Evolutionary conservation across 35 echinoderm and acorn worm genomes (phyloP), one percentile per base, ranked within the genome.

Genomic region (Ophioderma brevispina): DNA sequence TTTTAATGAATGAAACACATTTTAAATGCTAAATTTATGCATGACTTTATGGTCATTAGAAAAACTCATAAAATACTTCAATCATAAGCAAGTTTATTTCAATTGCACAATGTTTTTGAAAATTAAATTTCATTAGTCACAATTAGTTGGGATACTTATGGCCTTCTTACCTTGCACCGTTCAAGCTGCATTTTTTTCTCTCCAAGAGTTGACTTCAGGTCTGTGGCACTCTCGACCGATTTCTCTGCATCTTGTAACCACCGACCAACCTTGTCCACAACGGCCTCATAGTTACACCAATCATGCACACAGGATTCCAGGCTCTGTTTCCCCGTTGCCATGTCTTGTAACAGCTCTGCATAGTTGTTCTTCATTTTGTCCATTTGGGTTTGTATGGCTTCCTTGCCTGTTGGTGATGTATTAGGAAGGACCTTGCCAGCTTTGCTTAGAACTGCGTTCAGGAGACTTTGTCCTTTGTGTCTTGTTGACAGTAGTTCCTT

Each of bases 151-250:
- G n/a, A n/a, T n/a, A n/a, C n/a, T n/a, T 46, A 46, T 46, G 41
- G 17, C 41, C 41, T 46, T n/a, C 82, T 50, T 87, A 95, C 93
- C 89, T 95, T 95, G 84, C 78, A 87, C 38, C 78, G 36, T 31
- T 95, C 93, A 32, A 91, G 89, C 28, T 89, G 88, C 3, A 85
- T 83, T 37, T 95, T 95, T 87, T 95, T 95, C 30, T 95, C 93
- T 13, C 41, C 84, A 35, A 95, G 78, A 14, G 88, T 82, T 37
- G 93, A 78, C 64, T 95, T 95, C 19, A 86, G 84, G 76, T 95
- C 89, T 19, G 35, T 39, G 19, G 89, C 88, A 33, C 55, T 56
- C 31, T 86, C 36, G 23, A 87, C 49, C 77, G 75, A 49, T 32
- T 85, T 64, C 30, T 19, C 75, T 10, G 84, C 82, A 37, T 95